Base-by-base conservation (phyloP, 2,888 invertebrate species). In the Xylota sylvarum region DNA sequence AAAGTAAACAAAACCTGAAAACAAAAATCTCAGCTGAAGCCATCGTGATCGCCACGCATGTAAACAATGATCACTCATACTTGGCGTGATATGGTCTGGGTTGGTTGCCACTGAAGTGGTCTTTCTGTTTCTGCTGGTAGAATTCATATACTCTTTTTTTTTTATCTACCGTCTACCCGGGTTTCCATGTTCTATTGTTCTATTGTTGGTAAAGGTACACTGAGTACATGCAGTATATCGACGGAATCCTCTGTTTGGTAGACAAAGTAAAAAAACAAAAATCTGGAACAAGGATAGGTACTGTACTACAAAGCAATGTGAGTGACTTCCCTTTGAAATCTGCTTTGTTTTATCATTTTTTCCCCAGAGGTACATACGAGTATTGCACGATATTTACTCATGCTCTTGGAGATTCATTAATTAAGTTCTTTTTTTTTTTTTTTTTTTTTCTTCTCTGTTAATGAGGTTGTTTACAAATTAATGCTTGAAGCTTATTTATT, bases 11-110 rank as follows among this genome's bases (percentile, higher is more conserved):
- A 78, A 77, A 58, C 9, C 4, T n/a, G 7, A 60, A 50, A 56
- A 65, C 48, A 46, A 65, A 65, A 77, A 58, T 82, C 87, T 85
- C 89, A 89, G 82, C 79, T 88, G 84, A 40, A 50, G 30, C 23
- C 72, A 79, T 77, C 89, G 89, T 89, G 89, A 89, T 89, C 82
- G 80, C 88, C 89, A 89, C 89, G 88, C 89, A 89, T 87, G 83
- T 88, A 88, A 86, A 88, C 87, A 88, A 88, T 89, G 89, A 89
- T 89, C 89, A 88, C 65, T 73, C 72, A 85, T 88, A 87, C 35
- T 48, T 37, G 50, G 56, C 65, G 79, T 73, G 72, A 48, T 72
- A 27, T 30, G 55, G 10, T 7, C 62, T 58, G 46, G 17, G 4
- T 17, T 37, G 30, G 4, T 40, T 69, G 27, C 27, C 10, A 6